phyloP scores from a whole-genome alignment of 2,888 invertebrate genomes.

The Leistus spinibarbis region DNA sequence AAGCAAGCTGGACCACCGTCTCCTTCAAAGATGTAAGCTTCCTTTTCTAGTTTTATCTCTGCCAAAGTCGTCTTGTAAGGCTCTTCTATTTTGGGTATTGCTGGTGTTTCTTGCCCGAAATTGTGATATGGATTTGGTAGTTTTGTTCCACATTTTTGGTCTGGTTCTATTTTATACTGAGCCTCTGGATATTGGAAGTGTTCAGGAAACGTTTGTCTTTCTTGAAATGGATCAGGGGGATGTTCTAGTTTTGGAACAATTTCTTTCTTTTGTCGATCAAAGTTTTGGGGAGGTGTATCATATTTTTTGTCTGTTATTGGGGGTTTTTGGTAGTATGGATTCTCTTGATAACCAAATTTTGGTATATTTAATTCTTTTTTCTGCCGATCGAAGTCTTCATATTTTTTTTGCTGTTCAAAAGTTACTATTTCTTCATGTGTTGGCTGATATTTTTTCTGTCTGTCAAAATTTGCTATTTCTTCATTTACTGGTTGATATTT shows the following conservation, averaged over 20 bases:
- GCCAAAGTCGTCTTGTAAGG: slow-evolving; percentile 20
- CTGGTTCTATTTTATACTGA: slow-evolving; percentile 57
- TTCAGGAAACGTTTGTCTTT: slow-evolving; percentile 49
- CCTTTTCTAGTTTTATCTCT: slow-evolving; percentile 34
- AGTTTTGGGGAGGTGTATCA: not conserved
- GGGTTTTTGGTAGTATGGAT: not conserved
- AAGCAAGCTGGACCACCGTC: slow-evolving; percentile 72
- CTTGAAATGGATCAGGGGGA: slow-evolving; percentile 35
- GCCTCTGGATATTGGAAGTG: slow-evolving; percentile 56
- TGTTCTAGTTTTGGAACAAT: not conserved
- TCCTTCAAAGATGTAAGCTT: slow-evolving; percentile 66
- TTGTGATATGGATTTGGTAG: slow-evolving; percentile 44
- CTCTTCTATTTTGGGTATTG: slow-evolving; percentile 48
- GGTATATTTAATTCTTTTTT: not conserved
- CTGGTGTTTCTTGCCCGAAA: slow-evolving; percentile 52
- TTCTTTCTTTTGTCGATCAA: not conserved
- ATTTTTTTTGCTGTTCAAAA: too few species aligned
- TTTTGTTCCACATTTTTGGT: slow-evolving; percentile 49
- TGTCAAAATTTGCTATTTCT: too few species aligned
- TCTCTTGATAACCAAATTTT: not conserved
- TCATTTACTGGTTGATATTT: too few species aligned
- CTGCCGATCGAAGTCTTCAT: not conserved
- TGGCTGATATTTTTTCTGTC: too few species aligned
- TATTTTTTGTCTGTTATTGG: not conserved
- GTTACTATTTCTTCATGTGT: too few species aligned